A percentile compares a stretch with the other conserved stretches of the same genome.
phyloP scores from a whole-genome alignment of 1,140 invertebrate genomes.

The Vanessa tameamea region DNA sequence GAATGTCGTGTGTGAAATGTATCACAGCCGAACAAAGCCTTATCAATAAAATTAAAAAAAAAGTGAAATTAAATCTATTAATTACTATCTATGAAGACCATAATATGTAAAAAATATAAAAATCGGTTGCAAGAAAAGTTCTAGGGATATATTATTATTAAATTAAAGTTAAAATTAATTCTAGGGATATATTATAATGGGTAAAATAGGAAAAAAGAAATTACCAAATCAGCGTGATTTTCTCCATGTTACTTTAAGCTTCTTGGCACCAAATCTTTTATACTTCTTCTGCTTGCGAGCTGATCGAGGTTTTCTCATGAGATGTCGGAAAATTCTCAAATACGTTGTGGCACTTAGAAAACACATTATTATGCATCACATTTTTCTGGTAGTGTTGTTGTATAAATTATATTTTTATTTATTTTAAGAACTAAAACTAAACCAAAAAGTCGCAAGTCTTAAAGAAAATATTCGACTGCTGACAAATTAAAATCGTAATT shows the following conservation, averaged over 20 bases:
- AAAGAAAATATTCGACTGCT: too few relatives aligned
- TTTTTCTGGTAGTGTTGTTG: background rate
- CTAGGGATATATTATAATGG: too few relatives aligned
- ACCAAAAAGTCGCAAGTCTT: background rate
- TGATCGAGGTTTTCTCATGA: slow-evolving; percentile 45
- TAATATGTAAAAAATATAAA: too few relatives aligned
- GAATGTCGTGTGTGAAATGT: too few relatives aligned
- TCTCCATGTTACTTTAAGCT: slow-evolving; percentile 61
- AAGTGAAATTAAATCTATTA: too few relatives aligned
- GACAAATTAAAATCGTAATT: too few relatives aligned
- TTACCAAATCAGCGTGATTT: slow-evolving; percentile 58
- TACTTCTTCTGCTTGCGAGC: slow-evolving; percentile 54
- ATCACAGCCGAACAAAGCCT: too few relatives aligned
- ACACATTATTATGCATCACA: slow-evolving; percentile 44
- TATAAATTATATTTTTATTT: background rate
- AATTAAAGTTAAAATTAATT: too few relatives aligned
- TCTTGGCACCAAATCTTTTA: slow-evolving; percentile 58
- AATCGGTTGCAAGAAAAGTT: too few relatives aligned
- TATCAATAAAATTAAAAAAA: too few relatives aligned
- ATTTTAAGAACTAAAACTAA: background rate
- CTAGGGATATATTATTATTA: too few relatives aligned
- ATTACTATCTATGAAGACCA: background rate
- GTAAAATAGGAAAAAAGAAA: slow-evolving; percentile 22
- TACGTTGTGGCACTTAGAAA: slow-evolving; percentile 49
- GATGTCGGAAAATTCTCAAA: slow-evolving; percentile 46